Conservation (phyloP, 2,888 invertebrate genomes). For the Chrysopilus asiliformis region DNA sequence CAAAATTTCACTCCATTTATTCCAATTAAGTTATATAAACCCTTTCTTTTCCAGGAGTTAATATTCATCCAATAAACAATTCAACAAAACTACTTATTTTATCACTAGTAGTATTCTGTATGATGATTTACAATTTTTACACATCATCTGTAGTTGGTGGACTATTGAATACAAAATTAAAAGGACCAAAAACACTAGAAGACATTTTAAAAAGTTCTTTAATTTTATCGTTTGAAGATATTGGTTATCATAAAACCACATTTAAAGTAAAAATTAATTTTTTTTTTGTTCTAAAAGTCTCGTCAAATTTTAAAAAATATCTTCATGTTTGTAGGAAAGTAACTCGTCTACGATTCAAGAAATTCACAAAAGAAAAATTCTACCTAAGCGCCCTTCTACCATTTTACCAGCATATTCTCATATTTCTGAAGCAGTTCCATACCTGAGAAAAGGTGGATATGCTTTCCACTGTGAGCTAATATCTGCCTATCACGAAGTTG, state of each 20-base stretch:
- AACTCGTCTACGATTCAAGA: slow-evolving; percentile 18
- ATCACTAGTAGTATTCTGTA: slow-evolving; percentile 23
- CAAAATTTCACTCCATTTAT: too few species aligned
- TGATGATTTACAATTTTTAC: slow-evolving; percentile 32
- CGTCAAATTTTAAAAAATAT: too few species aligned
- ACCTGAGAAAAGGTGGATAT: slow-evolving; percentile 34
- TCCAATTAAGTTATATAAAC: too few species aligned
- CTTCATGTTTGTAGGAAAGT: slow-evolving; percentile 23
- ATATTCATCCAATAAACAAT: slow-evolving; percentile 21
- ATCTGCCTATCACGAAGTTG: slow-evolving; percentile 34
- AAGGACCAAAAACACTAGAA: slow-evolving; percentile 26
- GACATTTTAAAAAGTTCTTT: slow-evolving; percentile 26
- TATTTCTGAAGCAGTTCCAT: slow-evolving; percentile 31
- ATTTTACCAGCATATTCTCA: slow-evolving; percentile 24
- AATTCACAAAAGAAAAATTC: slow-evolving; percentile 23
- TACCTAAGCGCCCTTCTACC: slow-evolving; percentile 17
- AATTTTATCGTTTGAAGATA: slow-evolving; percentile 30
- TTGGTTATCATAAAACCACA: slow-evolving; percentile 30
- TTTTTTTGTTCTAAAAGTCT: too few species aligned
- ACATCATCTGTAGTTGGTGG: slow-evolving; percentile 34
- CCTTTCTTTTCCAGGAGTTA: slow-evolving; percentile 20
- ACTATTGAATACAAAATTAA: slow-evolving; percentile 24
- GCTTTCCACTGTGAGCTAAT: slow-evolving; percentile 39
- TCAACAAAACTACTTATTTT: slow-evolving; percentile 24
- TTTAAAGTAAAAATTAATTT: slow-evolving; percentile 23